Evolutionary conservation across 2,113 vertebrate species (phyloP), one percentile per base, ranked within the genome.

Genomic region (Kryptolebias marmoratus): DNA sequence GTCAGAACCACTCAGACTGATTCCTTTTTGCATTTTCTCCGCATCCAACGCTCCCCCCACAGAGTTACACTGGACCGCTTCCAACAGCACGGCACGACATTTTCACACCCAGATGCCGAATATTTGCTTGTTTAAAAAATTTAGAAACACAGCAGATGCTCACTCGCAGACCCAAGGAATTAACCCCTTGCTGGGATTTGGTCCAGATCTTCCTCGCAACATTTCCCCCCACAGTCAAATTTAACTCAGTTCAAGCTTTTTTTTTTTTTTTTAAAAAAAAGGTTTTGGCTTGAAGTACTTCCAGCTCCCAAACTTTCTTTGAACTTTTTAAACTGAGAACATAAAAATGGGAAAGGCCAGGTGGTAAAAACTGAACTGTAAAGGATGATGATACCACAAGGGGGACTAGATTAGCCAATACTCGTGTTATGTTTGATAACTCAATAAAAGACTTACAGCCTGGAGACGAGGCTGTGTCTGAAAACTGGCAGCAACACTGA

Each of bases 91-190:
- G 36, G 30, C 31, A 61, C 31, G 56, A 68, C 68, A 79, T 70
- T 79, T 83, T 75, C 27, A 80, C 53, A 68, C 68, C 68, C 71
- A 72, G 82, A 77, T 81, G 85, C 83, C 75, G 61, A 75, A 64
- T 80, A 80, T 84, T 80, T 60, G 73, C 81, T 64, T 79, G 49
- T 84, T 74, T 71, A 75, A 80, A 85, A 63, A 47, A 68, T 75
- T 69, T 45, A 56, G 80, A 80, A 76, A 73, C 59, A 62, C 60
- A 83, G 66, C 86, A 89, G 81, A 85, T 88, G 87, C 62, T 89
- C 16, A 22, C 48, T 57, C 49, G 64, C 66, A 61, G 73, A 81
- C 61, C 68, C 69, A 36, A 48, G 61, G 68, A 62, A 71, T 79
- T 79, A 82, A 85, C 73, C 59, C 73, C 74, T 80, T 52, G 58